These are phyloP conservation scores for Rhamnusium bicolor DNA, from an alignment of 2,888 invertebrate genomes.

Conservation along the genomic window DNA sequence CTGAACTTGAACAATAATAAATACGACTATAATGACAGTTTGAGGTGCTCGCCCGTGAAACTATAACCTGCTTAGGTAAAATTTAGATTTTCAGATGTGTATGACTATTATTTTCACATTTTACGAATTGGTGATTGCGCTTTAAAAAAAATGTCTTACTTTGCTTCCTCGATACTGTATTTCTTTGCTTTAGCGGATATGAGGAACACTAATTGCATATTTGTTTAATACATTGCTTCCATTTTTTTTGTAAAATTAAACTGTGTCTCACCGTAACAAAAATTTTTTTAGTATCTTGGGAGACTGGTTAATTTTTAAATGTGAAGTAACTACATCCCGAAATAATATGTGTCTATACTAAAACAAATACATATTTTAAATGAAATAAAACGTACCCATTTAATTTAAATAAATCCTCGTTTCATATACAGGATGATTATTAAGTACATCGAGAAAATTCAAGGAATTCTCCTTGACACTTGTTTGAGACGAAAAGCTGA, in stretches of 20 bases:
- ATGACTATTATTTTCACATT: slow-evolving; percentile 39
- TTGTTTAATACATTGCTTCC: not conserved
- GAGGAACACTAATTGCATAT: not conserved
- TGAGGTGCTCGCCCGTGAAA: slow-evolving; percentile 66
- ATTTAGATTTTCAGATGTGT: slow-evolving; percentile 25
- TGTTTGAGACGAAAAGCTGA: no score
- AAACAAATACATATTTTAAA: no score
- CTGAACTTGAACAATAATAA: slow-evolving; percentile 66
- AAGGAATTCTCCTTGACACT: no score
- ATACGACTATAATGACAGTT: slow-evolving; percentile 67
- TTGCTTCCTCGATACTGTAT: not conserved
- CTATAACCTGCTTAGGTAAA: slow-evolving; percentile 56
- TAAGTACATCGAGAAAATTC: no score
- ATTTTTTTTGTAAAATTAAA: not conserved
- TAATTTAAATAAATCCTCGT: no score
- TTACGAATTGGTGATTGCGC: slow-evolving; percentile 30
- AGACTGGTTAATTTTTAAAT: not conserved
- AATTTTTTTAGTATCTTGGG: not conserved
- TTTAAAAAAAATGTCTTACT: not conserved
- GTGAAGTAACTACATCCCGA: not conserved
- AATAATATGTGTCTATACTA: no score
- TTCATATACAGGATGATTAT: no score
- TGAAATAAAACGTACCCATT: no score
- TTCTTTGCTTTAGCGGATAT: not conserved
- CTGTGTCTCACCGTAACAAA: not conserved